A percentile compares a stretch with the other conserved stretches of the same genome.
These are phyloP conservation scores for Periophthalmus modestus DNA, from an alignment of 2,113 vertebrate genomes.

Conservation along the genomic window DNA sequence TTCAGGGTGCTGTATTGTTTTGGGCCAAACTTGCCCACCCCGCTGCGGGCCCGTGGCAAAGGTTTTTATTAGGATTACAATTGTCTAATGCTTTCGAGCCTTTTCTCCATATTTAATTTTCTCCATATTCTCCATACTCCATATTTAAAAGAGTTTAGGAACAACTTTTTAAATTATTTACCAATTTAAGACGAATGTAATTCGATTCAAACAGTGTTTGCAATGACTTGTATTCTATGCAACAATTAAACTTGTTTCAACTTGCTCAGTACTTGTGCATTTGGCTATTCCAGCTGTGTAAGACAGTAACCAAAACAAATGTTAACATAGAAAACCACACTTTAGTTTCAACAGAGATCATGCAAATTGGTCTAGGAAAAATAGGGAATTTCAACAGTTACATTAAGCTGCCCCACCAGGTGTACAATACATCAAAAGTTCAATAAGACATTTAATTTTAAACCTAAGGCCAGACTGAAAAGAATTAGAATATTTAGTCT, in stretches of 20 bases:
- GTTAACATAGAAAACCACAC: conserved; percentile 70
- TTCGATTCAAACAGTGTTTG: neutral
- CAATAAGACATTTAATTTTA: conserved; percentile 1
- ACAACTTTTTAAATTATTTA: neutral
- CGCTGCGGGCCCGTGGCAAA: neutral
- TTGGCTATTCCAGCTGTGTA: conserved; percentile 61
- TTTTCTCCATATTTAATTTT: neutral
- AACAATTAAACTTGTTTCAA: conserved; percentile 29
- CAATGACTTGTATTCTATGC: conserved; percentile 47
- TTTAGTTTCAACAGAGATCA: conserved; percentile 68
- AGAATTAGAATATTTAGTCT: neutral
- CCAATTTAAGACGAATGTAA: neutral
- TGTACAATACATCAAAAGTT: conserved; percentile 20
- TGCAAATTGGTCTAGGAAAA: conserved; percentile 65
- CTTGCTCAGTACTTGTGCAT: conserved; percentile 56
- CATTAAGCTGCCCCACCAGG: conserved; percentile 65
- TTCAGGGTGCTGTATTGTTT: too few species aligned
- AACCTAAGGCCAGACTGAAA: neutral
- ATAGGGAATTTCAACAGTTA: conserved; percentile 63
- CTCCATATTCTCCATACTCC: too few species aligned
- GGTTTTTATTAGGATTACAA: neutral
- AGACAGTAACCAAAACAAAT: conserved; percentile 74
- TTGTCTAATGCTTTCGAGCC: neutral
- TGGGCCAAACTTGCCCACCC: neutral
- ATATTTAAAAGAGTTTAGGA: neutral